Evolutionary conservation across 2,113 vertebrate species (phyloP).

Genomic region (Prietella phreatophila): DNA sequence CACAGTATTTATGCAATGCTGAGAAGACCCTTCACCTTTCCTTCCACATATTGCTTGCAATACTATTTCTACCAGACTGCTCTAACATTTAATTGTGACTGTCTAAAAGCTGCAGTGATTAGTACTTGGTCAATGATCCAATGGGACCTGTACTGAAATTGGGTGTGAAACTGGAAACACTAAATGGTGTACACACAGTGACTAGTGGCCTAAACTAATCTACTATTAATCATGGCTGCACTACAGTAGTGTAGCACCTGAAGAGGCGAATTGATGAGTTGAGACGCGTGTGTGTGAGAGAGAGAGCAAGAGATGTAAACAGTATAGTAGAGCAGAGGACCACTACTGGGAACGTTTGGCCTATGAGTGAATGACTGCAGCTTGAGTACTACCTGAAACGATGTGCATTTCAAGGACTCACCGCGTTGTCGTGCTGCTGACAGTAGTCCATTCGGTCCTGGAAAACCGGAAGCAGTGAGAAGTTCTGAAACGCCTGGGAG

Average conservation of each 20-base stretch:
- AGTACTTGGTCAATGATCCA: not conserved
- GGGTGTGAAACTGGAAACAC: not conserved
- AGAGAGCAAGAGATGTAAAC: too few relatives aligned
- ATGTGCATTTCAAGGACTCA: slow-evolving; percentile 53
- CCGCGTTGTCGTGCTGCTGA: slow-evolving; percentile 75
- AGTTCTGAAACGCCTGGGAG: slow-evolving; percentile 71
- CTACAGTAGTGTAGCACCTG: not conserved
- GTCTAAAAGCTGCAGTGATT: not conserved
- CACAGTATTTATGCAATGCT: not conserved
- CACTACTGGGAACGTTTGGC: too few relatives aligned
- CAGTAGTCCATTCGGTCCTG: slow-evolving; percentile 75
- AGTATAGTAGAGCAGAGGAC: not conserved
- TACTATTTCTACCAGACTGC: not conserved
- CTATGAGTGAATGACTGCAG: not conserved
- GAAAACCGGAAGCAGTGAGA: slow-evolving; percentile 77
- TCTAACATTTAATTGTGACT: not conserved
- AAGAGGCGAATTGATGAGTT: not conserved
- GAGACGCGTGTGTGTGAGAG: not conserved
- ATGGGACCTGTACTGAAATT: not conserved
- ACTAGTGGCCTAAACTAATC: not conserved
- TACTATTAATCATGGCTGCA: not conserved
- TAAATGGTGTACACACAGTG: not conserved
- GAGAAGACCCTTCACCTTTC: not conserved
- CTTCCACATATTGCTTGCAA: not conserved
- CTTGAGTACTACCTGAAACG: not conserved